These are phyloP conservation scores for Leucophenga maculata DNA, from an alignment of 2,888 invertebrate species.

Conservation along the genomic window DNA sequence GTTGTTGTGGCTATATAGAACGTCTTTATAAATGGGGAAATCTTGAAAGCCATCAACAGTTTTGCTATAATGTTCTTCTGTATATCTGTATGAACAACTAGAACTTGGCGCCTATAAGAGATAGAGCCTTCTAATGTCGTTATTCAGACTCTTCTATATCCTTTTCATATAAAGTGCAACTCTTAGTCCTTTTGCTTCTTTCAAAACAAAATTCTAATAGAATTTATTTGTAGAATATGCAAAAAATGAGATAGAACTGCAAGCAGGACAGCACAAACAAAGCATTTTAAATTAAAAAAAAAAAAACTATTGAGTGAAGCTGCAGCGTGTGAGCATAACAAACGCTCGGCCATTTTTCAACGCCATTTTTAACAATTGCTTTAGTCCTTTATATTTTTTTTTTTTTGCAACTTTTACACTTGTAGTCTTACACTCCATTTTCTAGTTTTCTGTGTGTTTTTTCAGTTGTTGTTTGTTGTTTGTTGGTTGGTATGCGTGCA, in stretches of 20 bases:
- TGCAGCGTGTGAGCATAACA: neutral
- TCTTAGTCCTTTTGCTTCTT: too few species aligned
- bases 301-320: neutral
- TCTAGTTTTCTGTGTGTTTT: neutral
- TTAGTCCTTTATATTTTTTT: neutral
- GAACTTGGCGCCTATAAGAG: too few species aligned
- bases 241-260: neutral
- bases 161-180: too few species aligned
- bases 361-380: slow-evolving; percentile 12
- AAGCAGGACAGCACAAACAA: too few species aligned
- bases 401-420: slow-evolving; percentile 27
- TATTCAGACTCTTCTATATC: too few species aligned
- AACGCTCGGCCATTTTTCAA: neutral
- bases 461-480: neutral
- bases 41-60: too few species aligned
- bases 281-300: neutral
- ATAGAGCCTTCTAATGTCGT: too few species aligned
- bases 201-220: slow-evolving; percentile 17
- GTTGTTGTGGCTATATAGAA: too few species aligned
- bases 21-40: too few species aligned
- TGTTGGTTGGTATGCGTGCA: neutral
- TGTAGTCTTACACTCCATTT: neutral
- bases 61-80: too few species aligned
- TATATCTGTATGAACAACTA: too few species aligned
- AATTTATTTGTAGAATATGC: slow-evolving; percentile 15